phyloP scores from a whole-genome alignment of 2,888 invertebrate species.

The Hydrotaea cyrtoneurina region DNA sequence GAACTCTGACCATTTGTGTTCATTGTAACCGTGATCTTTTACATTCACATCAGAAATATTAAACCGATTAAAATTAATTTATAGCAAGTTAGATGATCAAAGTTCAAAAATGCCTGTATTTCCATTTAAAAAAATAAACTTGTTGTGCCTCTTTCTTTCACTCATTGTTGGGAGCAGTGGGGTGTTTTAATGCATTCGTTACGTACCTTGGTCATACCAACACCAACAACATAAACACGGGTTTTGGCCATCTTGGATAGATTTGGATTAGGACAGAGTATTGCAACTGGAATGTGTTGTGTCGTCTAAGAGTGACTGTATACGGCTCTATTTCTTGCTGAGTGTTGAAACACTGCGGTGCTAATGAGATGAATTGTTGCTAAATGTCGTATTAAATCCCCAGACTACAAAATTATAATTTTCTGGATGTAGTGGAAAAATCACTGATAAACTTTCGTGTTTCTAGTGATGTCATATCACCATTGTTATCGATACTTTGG shows the following conservation, averaged over 20 bases:
- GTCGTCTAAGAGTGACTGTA: neutral
- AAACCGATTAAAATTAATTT: neutral
- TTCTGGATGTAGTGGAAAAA: neutral
- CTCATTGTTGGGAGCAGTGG: neutral
- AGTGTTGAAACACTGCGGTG: conserved; percentile 11
- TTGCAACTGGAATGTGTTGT: conserved; percentile 48
- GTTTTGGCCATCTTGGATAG: conserved; percentile 75
- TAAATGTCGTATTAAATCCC: conserved; percentile 26
- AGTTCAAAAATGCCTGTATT: conserved; percentile 50
- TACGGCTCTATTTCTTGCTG: conserved; percentile 13
- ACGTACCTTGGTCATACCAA: conserved; percentile 96
- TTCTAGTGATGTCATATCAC: neutral
- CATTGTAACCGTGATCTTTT: too few relatives aligned
- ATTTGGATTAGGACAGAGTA: conserved; percentile 6
- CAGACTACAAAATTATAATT: neutral
- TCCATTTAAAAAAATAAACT: neutral
- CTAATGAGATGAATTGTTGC: conserved; percentile 23
- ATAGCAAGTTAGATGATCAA: conserved; percentile 30
- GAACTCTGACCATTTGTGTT: too few relatives aligned
- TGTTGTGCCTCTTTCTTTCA: neutral
- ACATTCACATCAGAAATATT: too few relatives aligned
- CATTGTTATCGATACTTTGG: neutral
- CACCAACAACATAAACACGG: conserved; percentile 94
- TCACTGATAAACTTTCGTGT: conserved; percentile 33
- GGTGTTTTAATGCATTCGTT: neutral